Base-by-base conservation (phyloP, 23 tunicate genomes). In the Halocynthia aurantium region DNA sequence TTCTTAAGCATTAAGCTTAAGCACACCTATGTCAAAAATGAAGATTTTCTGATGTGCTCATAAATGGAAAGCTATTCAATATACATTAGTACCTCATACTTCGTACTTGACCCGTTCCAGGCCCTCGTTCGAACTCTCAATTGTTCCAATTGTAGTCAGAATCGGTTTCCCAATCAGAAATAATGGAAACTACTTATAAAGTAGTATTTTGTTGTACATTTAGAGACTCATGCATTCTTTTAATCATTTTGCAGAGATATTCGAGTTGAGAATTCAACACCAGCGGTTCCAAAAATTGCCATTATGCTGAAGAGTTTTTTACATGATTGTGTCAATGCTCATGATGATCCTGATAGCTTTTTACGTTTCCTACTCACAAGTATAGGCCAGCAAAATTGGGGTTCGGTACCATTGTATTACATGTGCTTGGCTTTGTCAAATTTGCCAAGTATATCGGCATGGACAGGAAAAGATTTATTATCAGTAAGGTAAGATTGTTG, bases 391-490 rank as follows among this genome's bases (percentile, higher is more conserved):
- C 49, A 54, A 44, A 52, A 53, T 64, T 74, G 78, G 78, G 55
- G 60, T 10, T 10, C 78, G 31, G 22, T 74, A 54, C 64, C 78
- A 8, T 74, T 54, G 13, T 74, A 54, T 56, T 72, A 72, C 51
- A 2, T 72, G 17, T 72, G 76, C 50, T 56, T 44, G 13, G 76
- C 57, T 1, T 8, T 74, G 63, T 49, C 22, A 9, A 15, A 13
- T 44, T 44, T 74, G 56, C 64, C 78, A 8, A 54, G 31, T 8
- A 19, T 2, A 17, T 31, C 55, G 56, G 62, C 78, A 0, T 74
- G 78, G 78, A 49, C 12, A 8, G 31, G 62, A 12, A 31, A 74
- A 51, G 78, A 74, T 53, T 49, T 74, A 67, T 10, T 20, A 2
- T 40, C 21, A 67, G 21, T 67, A 0, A 67, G 19, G 72, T 67